Base-by-base conservation (phyloP, 2,797 vertebrate genomes). In the Thalassophryne amazonica region DNA sequence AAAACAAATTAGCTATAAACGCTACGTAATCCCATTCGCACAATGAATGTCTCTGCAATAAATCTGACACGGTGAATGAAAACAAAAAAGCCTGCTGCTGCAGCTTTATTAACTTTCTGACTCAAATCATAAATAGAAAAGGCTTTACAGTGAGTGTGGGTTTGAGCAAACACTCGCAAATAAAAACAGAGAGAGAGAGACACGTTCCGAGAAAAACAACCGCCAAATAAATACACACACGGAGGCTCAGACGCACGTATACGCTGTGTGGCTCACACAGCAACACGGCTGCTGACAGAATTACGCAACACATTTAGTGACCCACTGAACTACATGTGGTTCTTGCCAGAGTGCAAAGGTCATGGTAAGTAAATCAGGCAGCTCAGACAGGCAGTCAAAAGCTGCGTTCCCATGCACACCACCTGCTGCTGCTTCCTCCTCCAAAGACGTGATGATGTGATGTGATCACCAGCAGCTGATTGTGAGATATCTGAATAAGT, bases 271-370 rank as follows among this genome's bases (percentile, higher is more conserved):
- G 39, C 5, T 33, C 19, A 33, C 17, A 14, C 23, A 39, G 31
- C 31, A 32, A 65, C 40, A 24, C 45, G 34, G 31, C 52, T 7
- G 4, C 54, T 25, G 45, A 39, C 43, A 59, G 52, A 61, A 71
- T 86, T 79, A 77, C 6, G 29, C 79, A 69, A 83, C 73, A 56
- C 30, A 71, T 50, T 59, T 18, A 55, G 35, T 78, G 81, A 73
- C 83, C 75, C 52, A 64, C 49, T 87, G 78, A 87, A 80, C 85
- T 60, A 65, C 60, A 73, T 41, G 33, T 48, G 53, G 66, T 69
- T 64, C 49, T 60, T 49, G 72, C 72, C 67, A 74, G 48, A 71
- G 78, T 83, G 85, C 78, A 79, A 30, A 84, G 69, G 38, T 81
- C 73, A 64, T 10, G 13, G 58, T 52, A 20, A 16, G 57, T 56